Conservation (phyloP, 2,888 invertebrate genomes). For the Drosophila affinis region DNA sequence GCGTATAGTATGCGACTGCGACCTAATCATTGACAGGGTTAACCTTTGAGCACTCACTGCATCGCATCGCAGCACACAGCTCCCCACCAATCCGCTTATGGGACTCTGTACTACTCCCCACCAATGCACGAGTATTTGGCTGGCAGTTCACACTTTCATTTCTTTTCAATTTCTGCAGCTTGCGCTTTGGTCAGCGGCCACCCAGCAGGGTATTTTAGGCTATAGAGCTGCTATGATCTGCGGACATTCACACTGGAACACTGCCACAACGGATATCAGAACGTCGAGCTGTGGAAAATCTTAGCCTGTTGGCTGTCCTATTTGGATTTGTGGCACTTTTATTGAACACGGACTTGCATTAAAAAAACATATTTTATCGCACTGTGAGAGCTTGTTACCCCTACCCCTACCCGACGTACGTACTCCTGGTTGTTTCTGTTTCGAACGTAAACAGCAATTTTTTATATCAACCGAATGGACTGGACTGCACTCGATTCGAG, state of each 20-base stretch:
- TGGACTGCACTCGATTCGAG: conserved; percentile 32
- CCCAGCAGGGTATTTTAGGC: conserved; percentile 9
- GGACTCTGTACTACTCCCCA: too few species aligned
- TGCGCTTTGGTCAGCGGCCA: conserved; percentile 20
- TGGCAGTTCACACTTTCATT: conserved; percentile 13
- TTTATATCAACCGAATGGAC: conserved; percentile 20
- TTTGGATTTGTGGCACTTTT: conserved; percentile 59
- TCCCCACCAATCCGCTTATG: background rate
- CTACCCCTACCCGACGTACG: conserved; percentile 30
- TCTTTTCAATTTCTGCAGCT: conserved; percentile 27
- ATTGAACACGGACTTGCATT: conserved; percentile 67
- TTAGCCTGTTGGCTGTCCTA: conserved; percentile 14
- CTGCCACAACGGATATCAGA: conserved; percentile 1
- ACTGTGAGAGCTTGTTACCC: conserved; percentile 24
- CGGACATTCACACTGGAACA: background rate
- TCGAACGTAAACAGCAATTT: conserved; percentile 49
- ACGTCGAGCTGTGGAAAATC: conserved; percentile 1
- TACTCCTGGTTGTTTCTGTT: conserved; percentile 34
- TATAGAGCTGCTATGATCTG: background rate
- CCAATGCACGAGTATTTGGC: background rate
- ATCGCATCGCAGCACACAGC: background rate
- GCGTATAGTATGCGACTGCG: background rate
- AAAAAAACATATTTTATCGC: conserved; percentile 72
- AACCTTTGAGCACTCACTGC: background rate
- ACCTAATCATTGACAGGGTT: background rate